These are phyloP conservation scores for Lepilemur ruficaudatus DNA, from an alignment of 2,797 vertebrate species.

Conservation along the genomic window DNA sequence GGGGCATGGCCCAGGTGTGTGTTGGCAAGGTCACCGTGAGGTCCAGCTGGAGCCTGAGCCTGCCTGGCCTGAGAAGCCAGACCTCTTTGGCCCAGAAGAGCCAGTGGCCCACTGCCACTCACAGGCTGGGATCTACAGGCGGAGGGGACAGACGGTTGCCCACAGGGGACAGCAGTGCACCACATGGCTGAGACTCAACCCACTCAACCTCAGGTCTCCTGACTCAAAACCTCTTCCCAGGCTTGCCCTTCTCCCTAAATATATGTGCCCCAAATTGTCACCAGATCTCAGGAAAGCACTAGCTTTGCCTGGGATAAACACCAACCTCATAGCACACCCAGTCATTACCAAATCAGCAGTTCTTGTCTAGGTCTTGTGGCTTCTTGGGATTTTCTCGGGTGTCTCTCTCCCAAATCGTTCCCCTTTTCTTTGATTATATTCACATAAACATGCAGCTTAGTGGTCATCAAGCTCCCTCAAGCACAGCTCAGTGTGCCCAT, in stretches of 20 bases:
- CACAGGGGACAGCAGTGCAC: not conserved
- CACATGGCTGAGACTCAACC: not conserved
- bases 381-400: conserved; percentile 52
- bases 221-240: conserved; percentile 13
- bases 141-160: not conserved
- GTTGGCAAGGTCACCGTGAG: not conserved
- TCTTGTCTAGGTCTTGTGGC: conserved; percentile 52
- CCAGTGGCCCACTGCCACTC: not conserved
- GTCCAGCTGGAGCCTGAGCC: not conserved
- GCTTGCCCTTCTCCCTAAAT: conserved; percentile 45
- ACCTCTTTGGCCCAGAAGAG: not conserved
- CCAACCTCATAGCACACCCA: conserved; percentile 33
- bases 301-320: conserved; percentile 64
- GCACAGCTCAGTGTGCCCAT: not conserved
- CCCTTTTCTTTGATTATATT: conserved; percentile 36
- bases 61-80: not conserved
- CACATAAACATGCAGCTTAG: not conserved
- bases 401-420: conserved; percentile 29
- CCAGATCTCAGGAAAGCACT: conserved; percentile 60
- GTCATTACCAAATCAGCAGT: conserved; percentile 56
- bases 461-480: not conserved
- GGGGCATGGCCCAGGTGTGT: not conserved
- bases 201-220: not conserved
- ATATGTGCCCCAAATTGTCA: conserved; percentile 53
- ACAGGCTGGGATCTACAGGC: not conserved